These are phyloP conservation scores for Chelon auratus DNA, from an alignment of 2,797 vertebrate species.

Conservation along the genomic window DNA sequence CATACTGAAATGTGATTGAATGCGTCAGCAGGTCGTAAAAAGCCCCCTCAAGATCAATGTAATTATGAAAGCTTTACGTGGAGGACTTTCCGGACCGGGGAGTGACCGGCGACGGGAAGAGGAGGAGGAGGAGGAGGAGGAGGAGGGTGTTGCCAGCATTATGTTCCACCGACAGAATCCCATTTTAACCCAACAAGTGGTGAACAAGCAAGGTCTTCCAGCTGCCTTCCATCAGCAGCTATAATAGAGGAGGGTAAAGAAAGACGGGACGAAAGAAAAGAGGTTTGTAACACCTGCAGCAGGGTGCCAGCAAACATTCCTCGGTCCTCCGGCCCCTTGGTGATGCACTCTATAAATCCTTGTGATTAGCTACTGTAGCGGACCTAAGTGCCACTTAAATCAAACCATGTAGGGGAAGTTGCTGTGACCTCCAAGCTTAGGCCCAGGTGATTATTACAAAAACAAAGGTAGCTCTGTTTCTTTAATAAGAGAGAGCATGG, in stretches of 20 bases:
- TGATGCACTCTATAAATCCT: slow-evolving; percentile 79
- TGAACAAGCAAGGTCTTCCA: slow-evolving; percentile 65
- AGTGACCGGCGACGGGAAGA: slow-evolving; percentile 45
- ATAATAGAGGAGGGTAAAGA: slow-evolving; percentile 35
- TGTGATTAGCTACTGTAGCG: slow-evolving; percentile 77
- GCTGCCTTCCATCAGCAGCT: slow-evolving; percentile 75
- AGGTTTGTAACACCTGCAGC: slow-evolving; percentile 74
- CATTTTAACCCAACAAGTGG: slow-evolving; percentile 52
- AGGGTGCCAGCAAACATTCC: slow-evolving; percentile 68
- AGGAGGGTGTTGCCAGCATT: slow-evolving; percentile 36
- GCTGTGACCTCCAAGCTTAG: slow-evolving; percentile 60
- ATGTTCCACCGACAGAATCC: slow-evolving; percentile 53
- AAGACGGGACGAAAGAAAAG: slow-evolving; percentile 50
- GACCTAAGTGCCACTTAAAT: slow-evolving; percentile 70
- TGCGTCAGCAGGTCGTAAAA: slow-evolving; percentile 70
- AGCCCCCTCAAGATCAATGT: slow-evolving; percentile 66
- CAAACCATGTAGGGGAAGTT: slow-evolving; percentile 64
- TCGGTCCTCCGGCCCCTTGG: slow-evolving; percentile 40
- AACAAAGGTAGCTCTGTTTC: slow-evolving; percentile 71
- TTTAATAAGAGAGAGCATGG: slow-evolving; percentile 25
- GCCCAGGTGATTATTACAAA: slow-evolving; percentile 56
- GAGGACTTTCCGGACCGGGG: slow-evolving; percentile 62
- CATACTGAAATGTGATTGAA: slow-evolving; percentile 70
- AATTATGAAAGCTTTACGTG: slow-evolving; percentile 70
- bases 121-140: slow-evolving; percentile 40